These are phyloP conservation scores for Phoxinus phoxinus DNA, from an alignment of 2,113 vertebrate species.

Conservation along the genomic window DNA sequence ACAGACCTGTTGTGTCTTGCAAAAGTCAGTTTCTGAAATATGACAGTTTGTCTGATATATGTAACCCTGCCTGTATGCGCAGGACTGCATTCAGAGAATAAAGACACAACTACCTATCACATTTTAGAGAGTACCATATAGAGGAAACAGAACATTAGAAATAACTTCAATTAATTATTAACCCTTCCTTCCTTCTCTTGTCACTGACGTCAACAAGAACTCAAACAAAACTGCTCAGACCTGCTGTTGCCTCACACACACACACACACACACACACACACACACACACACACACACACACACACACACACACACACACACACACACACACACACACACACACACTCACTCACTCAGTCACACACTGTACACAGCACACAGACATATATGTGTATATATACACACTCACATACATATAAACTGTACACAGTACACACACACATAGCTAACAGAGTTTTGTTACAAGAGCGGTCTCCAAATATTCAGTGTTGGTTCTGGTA, in stretches of 20 bases:
- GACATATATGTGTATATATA: no score
- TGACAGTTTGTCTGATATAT: constrained; percentile 68
- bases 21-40: constrained; percentile 76
- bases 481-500: no score
- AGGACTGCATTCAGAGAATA: not conserved
- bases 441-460: no score
- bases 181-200: not conserved
- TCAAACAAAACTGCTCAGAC: not conserved
- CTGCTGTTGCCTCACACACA: not conserved
- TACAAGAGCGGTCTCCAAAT: no score
- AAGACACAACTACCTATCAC: not conserved
- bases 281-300: not conserved
- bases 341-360: no score
- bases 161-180: not conserved
- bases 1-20: constrained; percentile 83
- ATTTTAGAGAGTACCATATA: not conserved
- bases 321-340: not conserved
- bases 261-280: not conserved
- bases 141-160: not conserved
- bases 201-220: not conserved
- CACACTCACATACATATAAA: no score
- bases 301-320: no score
- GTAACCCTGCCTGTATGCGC: not conserved
- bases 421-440: no score
- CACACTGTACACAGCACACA: no score